These are phyloP conservation scores for Phyllopteryx taeniolatus DNA, from an alignment of 2,113 vertebrate species.

Conservation along the genomic window DNA sequence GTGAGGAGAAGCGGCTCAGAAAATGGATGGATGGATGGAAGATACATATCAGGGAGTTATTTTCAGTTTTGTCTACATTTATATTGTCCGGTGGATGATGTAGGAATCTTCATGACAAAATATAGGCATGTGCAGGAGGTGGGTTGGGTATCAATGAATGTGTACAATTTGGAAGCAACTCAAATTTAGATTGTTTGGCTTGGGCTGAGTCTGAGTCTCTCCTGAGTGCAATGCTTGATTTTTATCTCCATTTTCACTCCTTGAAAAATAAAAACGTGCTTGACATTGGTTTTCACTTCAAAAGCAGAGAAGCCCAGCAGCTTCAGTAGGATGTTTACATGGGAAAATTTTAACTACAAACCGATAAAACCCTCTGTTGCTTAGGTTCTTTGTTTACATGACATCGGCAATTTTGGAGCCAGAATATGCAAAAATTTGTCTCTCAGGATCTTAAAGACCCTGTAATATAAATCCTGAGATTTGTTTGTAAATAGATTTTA, in stretches of 20 bases:
- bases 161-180: neutral
- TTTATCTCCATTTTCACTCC: neutral
- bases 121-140: conserved; percentile 23
- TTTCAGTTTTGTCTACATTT: neutral
- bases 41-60: neutral
- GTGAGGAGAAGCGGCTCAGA: too few relatives aligned
- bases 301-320: conserved; percentile 35
- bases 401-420: neutral
- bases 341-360: neutral
- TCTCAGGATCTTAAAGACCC: neutral
- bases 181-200: conserved; percentile 1
- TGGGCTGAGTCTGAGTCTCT: neutral
- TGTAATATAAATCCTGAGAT: too few relatives aligned
- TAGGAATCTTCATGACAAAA: neutral
- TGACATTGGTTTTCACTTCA: conserved; percentile 30
- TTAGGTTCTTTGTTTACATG: neutral
- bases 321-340: conserved; percentile 32
- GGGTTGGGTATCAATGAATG: neutral
- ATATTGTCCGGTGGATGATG: neutral
- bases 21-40: too few relatives aligned
- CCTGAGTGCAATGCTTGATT: neutral
- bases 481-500: too few relatives aligned
- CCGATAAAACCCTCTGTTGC: neutral
- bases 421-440: neutral
- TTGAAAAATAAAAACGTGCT: conserved; percentile 13